Percentiles rank a stretch among this genome's conserved stretches.
Conservation (phyloP, 2,113 vertebrate genomes). For the Hippocampus mohnikei region DNA sequence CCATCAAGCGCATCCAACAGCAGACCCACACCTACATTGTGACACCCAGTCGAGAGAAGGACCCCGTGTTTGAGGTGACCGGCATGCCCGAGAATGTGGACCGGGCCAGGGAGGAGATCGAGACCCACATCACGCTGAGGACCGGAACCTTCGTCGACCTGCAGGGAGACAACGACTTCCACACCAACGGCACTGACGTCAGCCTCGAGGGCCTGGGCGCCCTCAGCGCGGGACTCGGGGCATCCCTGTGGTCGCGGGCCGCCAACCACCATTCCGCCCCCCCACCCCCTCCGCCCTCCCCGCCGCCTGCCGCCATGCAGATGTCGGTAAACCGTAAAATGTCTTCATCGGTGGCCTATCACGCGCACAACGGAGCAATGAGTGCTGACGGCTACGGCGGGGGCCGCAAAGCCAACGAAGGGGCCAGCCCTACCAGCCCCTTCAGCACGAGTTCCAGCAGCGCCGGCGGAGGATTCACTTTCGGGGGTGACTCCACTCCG, state of each 20-base stretch:
- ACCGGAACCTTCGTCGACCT: slow-evolving; percentile 90
- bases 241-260: slow-evolving; percentile 83
- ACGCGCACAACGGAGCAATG: slow-evolving; percentile 64
- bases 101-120: slow-evolving; percentile 90
- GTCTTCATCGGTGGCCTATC: slow-evolving; percentile 64
- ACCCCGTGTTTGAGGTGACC: slow-evolving; percentile 93
- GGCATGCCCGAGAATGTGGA: slow-evolving; percentile 98
- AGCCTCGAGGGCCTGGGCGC: slow-evolving; percentile 85
- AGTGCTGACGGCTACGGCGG: slow-evolving; percentile 74
- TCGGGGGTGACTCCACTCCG: slow-evolving; percentile 66
- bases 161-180: slow-evolving; percentile 92
- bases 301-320: slow-evolving; percentile 49
- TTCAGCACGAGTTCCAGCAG: slow-evolving; percentile 73
- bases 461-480: slow-evolving; percentile 76
- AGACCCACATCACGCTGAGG: slow-evolving; percentile 94
- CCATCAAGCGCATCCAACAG: slow-evolving; percentile 98
- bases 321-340: slow-evolving; percentile 68
- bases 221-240: slow-evolving; percentile 69
- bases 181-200: slow-evolving; percentile 94
- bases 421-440: slow-evolving; percentile 81
- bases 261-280: slow-evolving; percentile 58
- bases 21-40: slow-evolving; percentile 97
- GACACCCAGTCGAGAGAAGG: slow-evolving; percentile 92
- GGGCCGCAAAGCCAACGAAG: slow-evolving; percentile 69
- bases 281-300: slow-evolving; percentile 54